phyloP scores from a whole-genome alignment of 2,113 vertebrate genomes.

The Gracilinanus agilis region DNA sequence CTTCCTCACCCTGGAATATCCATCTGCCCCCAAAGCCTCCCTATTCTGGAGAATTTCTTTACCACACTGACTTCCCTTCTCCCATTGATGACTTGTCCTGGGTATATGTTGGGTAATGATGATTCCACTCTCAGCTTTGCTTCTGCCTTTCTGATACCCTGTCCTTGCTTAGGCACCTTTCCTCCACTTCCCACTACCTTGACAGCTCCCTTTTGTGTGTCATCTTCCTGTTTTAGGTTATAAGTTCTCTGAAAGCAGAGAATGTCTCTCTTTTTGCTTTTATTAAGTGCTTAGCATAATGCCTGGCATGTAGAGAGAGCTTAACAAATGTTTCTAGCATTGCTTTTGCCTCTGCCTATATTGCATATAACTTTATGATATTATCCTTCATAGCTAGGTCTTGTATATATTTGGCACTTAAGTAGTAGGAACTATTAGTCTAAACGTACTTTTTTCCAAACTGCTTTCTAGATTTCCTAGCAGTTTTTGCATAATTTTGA shows the following conservation, averaged over 20 bases:
- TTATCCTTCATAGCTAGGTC: not conserved
- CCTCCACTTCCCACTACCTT: not conserved
- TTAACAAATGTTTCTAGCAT: not conserved
- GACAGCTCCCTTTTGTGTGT: not conserved
- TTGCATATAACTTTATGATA: too few species aligned
- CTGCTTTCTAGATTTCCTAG: not conserved
- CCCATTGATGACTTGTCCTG: not conserved
- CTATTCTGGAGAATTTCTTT: not conserved
- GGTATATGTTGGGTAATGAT: not conserved
- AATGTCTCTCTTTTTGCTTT: not conserved
- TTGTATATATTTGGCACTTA: not conserved
- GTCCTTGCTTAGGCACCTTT: not conserved
- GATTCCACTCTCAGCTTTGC: not conserved
- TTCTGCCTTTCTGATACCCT: not conserved
- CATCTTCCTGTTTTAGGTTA: not conserved
- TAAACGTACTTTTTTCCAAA: too few species aligned
- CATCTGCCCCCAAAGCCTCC: not conserved
- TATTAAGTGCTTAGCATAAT: too few species aligned
- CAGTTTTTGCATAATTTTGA: not conserved
- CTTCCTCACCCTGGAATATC: not conserved
- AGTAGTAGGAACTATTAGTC: not conserved
- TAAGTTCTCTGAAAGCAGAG: not conserved
- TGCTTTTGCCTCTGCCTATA: not conserved
- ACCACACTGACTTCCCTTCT: not conserved
- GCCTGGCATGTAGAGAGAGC: not conserved